A percentile compares a stretch with the other conserved stretches of the same genome.
phyloP scores from a whole-genome alignment of 2,797 vertebrate species.

The Pitangus sulphuratus region DNA sequence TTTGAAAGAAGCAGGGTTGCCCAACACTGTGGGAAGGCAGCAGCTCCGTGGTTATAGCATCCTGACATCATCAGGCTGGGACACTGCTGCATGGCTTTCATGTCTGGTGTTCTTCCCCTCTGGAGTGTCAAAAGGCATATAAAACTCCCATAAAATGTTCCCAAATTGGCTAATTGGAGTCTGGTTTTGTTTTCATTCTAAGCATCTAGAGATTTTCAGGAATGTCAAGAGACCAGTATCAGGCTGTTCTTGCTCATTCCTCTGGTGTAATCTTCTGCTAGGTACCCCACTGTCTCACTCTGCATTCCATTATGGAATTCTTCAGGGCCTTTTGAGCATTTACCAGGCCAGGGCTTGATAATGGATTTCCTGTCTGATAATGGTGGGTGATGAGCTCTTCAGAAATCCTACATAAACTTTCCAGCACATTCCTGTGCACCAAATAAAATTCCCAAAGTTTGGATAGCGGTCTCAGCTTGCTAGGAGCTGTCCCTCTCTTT shows the following conservation, averaged over 20 bases:
- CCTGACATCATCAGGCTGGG: neutral
- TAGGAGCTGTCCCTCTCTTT: neutral
- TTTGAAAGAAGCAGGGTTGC: neutral
- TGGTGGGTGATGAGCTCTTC: neutral
- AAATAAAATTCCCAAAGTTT: neutral
- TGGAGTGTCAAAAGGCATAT: neutral
- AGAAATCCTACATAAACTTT: neutral
- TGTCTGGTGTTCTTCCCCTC: neutral
- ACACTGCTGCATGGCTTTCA: rapidly evolving
- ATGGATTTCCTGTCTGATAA: neutral
- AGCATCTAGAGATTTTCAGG: neutral
- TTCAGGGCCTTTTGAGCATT: neutral
- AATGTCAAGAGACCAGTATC: neutral
- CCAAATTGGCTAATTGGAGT: neutral
- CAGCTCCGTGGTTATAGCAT: neutral
- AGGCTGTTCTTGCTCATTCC: neutral
- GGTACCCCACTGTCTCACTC: neutral
- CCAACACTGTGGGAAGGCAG: neutral
- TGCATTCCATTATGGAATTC: neutral
- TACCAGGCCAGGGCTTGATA: neutral
- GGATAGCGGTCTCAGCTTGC: neutral
- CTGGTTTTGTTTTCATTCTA: neutral
- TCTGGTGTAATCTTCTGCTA: neutral
- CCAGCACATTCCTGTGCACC: neutral
- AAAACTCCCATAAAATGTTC: neutral